phyloP scores from a whole-genome alignment of 1,140 invertebrate species.

The Vanessa tameamea region DNA sequence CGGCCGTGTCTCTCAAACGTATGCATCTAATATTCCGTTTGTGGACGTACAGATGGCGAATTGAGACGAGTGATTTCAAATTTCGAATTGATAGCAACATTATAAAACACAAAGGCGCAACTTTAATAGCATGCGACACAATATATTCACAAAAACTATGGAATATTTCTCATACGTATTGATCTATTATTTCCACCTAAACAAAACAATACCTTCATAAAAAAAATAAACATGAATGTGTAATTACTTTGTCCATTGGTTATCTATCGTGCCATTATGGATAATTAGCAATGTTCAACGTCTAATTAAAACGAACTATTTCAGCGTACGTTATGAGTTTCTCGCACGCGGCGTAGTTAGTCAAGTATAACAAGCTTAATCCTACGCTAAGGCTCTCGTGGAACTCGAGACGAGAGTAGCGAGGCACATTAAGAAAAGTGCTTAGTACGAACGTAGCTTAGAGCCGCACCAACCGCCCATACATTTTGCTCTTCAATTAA shows the following conservation, averaged over 20 bases:
- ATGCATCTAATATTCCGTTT: slow-evolving; percentile 33
- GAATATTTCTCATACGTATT: neutral
- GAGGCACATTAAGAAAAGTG: slow-evolving; percentile 38
- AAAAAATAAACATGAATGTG: neutral
- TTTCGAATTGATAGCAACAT: slow-evolving; percentile 30
- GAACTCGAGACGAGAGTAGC: slow-evolving; percentile 28
- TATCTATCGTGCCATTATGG: slow-evolving; percentile 1
- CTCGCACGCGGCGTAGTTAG: slow-evolving; percentile 25
- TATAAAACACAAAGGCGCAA: slow-evolving; percentile 25
- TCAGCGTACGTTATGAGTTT: slow-evolving; percentile 10
- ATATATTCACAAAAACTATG: neutral
- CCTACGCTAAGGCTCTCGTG: slow-evolving; percentile 26
- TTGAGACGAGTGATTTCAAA: slow-evolving; percentile 13
- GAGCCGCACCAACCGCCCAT: slow-evolving; percentile 20
- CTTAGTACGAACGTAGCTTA: slow-evolving; percentile 35
- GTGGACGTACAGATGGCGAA: slow-evolving; percentile 14
- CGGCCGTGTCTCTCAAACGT: slow-evolving; percentile 20
- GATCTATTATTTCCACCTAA: neutral
- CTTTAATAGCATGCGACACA: neutral
- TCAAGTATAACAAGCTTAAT: slow-evolving; percentile 34
- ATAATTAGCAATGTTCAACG: neutral
- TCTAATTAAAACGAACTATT: slow-evolving; percentile 4
- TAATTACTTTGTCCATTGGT: neutral
- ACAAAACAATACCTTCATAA: neutral
- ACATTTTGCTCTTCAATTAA: slow-evolving; percentile 30